These are phyloP conservation scores for Halocynthia aurantium DNA, from an alignment of 23 tunicate species.

Conservation along the genomic window DNA sequence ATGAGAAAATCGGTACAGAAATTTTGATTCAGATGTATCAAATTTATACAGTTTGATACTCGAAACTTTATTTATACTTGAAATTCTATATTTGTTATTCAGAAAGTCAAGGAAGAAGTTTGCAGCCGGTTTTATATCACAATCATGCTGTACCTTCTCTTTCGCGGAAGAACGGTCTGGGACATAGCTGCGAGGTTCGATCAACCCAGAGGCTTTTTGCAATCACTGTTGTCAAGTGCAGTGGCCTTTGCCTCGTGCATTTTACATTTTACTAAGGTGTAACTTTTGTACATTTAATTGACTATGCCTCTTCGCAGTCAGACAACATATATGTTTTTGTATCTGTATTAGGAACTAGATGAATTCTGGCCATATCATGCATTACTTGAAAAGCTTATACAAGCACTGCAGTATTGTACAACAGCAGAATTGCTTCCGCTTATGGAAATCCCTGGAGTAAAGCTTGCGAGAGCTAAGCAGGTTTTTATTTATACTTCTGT, in stretches of 20 bases:
- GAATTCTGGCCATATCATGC: slow-evolving; percentile 83
- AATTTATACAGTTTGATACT: background rate
- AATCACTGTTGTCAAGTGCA: slow-evolving; percentile 47
- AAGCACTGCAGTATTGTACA: slow-evolving; percentile 68
- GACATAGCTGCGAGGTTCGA: slow-evolving; percentile 59
- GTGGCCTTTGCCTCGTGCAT: slow-evolving; percentile 80
- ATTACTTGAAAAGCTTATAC: slow-evolving; percentile 59
- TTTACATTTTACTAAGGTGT: slow-evolving; percentile 65
- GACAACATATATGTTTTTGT: background rate
- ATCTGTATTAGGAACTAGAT: slow-evolving; percentile 47
- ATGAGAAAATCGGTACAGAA: slow-evolving; percentile 21
- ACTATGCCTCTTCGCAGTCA: background rate
- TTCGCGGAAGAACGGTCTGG: slow-evolving; percentile 81
- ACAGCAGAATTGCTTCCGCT: slow-evolving; percentile 56
- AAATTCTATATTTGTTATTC: background rate
- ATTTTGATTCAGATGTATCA: background rate
- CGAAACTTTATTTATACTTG: too few species aligned
- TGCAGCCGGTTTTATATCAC: slow-evolving; percentile 66
- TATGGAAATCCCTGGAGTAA: slow-evolving; percentile 85
- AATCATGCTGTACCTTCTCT: slow-evolving; percentile 70
- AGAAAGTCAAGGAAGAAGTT: slow-evolving; percentile 52
- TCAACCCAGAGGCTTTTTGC: slow-evolving; percentile 79
- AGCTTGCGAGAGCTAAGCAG: slow-evolving; percentile 84
- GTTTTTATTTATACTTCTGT: slow-evolving; percentile 13
- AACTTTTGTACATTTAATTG: background rate